Conservation (phyloP, 2,888 invertebrate genomes). For the Acrocyrtus sp. region DNA sequence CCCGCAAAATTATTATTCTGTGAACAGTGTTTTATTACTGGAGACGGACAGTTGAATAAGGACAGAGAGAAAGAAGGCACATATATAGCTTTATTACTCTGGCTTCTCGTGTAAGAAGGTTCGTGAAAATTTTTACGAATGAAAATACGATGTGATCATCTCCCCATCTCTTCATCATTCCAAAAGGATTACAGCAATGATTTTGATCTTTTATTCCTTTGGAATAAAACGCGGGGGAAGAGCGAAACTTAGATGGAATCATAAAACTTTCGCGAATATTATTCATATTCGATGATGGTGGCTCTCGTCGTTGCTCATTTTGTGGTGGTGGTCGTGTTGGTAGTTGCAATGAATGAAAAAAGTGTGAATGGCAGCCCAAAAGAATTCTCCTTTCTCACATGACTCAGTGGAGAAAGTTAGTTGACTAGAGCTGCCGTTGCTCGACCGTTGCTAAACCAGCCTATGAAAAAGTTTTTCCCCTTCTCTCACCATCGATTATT, state of each 20-base stretch:
- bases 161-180: no score
- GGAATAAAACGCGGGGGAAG: conserved; percentile 16
- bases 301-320: conserved; percentile 13
- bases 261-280: conserved; percentile 25
- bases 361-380: no score
- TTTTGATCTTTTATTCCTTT: conserved; percentile 34
- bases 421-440: no score
- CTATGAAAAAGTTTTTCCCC: no score
- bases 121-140: no score
- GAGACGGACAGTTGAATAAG: no score
- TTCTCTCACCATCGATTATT: conserved; percentile 39
- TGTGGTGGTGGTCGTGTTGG: not conserved
- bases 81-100: not conserved
- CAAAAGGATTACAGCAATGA: conserved; percentile 32
- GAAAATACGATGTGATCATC: no score
- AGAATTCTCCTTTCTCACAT: no score
- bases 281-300: conserved; percentile 37
- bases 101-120: no score
- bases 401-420: no score
- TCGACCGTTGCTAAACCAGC: no score
- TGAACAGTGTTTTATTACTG: conserved; percentile 36
- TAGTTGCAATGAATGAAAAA: conserved; percentile 15
- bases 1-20: conserved; percentile 42
- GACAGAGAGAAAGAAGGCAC: not conserved
- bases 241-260: conserved; percentile 21